Evolutionary conservation across 2,113 vertebrate species (phyloP).

Genomic region (Elachura formosa): DNA sequence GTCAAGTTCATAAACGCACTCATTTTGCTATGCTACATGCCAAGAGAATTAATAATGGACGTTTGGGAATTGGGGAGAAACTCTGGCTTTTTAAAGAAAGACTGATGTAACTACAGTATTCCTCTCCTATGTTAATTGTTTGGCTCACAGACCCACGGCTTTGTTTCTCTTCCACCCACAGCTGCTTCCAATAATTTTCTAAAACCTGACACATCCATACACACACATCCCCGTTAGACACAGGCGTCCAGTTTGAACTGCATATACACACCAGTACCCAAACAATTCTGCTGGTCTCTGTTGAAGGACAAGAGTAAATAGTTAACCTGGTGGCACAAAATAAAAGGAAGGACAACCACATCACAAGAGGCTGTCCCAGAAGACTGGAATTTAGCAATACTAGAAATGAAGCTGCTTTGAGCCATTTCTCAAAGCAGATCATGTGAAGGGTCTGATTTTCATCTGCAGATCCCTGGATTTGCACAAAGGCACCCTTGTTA

Average conservation of each 20-base stretch:
- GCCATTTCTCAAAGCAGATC: neutral
- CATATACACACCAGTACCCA: neutral
- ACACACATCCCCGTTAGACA: neutral
- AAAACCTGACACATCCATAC: constrained; percentile 16
- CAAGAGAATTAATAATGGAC: constrained; percentile 76
- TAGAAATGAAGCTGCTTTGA: neutral
- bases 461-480: neutral
- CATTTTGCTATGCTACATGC: constrained; percentile 71
- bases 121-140: constrained; percentile 64
- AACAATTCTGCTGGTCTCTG: neutral
- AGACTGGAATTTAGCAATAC: neutral
- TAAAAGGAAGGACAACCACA: neutral
- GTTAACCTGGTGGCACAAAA: neutral
- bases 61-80: constrained; percentile 62
- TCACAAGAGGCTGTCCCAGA: neutral
- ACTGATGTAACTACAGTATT: constrained; percentile 63
- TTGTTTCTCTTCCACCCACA: constrained; percentile 65
- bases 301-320: neutral
- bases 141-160: constrained; percentile 30
- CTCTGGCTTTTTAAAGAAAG: constrained; percentile 67
- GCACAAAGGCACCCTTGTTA: neutral
- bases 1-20: constrained; percentile 77
- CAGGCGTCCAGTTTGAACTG: neutral
- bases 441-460: neutral
- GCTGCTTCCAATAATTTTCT: constrained; percentile 57